Evolutionary conservation across 2,888 invertebrate genomes (phyloP).

Genomic region (Camponotus fellah): DNA sequence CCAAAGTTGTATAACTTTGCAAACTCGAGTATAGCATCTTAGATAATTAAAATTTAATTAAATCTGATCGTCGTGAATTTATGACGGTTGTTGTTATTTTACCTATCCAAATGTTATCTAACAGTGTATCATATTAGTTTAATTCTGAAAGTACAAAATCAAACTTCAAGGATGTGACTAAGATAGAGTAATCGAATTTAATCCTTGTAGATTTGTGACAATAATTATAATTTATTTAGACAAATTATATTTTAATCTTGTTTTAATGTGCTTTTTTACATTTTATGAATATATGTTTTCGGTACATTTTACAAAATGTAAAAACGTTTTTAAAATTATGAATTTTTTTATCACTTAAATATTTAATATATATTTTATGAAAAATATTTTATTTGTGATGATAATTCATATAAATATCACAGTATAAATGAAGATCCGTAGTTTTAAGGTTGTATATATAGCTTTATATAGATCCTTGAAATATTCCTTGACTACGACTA

Average conservation of each 20-base stretch:
- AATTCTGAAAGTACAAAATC: neutral
- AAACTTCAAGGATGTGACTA: neutral
- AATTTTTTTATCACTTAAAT: neutral
- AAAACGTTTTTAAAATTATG: neutral
- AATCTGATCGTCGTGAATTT: neutral
- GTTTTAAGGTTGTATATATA: constrained; percentile 36
- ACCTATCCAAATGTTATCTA: neutral
- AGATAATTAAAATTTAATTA: constrained; percentile 9
- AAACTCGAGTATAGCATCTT: neutral
- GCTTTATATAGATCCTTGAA: constrained; percentile 17
- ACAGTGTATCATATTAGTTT: neutral
- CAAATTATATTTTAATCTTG: neutral
- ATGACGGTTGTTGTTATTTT: neutral
- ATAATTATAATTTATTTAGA: constrained; percentile 7
- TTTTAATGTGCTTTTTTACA: neutral
- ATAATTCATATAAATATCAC: neutral
- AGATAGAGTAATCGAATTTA: neutral
- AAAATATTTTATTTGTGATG: constrained; percentile 1
- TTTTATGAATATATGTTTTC: neutral
- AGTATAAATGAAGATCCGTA: constrained; percentile 22
- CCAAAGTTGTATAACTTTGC: neutral
- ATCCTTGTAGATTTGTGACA: neutral
- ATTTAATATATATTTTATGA: neutral
- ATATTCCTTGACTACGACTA: constrained; percentile 31
- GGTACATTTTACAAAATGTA: neutral